A percentile compares a stretch with the other conserved stretches of the same genome.
phyloP scores from a whole-genome alignment of 2,888 invertebrate species.

The Lycia hirtaria region DNA sequence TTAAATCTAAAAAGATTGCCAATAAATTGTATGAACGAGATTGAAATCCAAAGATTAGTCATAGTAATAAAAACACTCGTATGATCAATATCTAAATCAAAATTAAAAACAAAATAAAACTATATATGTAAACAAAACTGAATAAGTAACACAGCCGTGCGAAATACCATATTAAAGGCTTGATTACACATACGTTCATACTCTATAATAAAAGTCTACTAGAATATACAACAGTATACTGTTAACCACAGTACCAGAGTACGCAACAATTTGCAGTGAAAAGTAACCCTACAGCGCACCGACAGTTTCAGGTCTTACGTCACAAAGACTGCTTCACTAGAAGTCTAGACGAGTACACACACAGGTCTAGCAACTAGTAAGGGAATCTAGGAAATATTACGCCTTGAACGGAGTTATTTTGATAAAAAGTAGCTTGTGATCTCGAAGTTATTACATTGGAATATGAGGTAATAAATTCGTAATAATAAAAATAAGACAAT shows the following conservation, averaged over 20 bases:
- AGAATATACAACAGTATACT: not conserved
- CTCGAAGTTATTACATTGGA: not conserved
- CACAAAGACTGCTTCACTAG: constrained; percentile 60
- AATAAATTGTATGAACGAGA: too few species aligned
- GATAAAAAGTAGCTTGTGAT: constrained; percentile 6
- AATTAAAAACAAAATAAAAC: too few species aligned
- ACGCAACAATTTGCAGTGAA: not conserved
- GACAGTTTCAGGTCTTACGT: constrained; percentile 49
- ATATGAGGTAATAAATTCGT: not conserved
- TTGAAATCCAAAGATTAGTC: not conserved
- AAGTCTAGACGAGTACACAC: constrained; percentile 10
- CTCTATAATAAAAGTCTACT: constrained; percentile 7
- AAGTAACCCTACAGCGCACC: constrained; percentile 20
- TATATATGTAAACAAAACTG: too few species aligned
- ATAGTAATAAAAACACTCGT: not conserved
- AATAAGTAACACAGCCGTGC: not conserved
- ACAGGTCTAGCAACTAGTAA: constrained; percentile 57
- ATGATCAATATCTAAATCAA: too few species aligned
- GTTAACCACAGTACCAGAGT: not conserved
- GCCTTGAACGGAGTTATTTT: constrained; percentile 18
- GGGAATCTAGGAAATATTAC: constrained; percentile 55
- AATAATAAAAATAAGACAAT: not conserved
- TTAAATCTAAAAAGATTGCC: too few species aligned
- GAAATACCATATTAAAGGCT: constrained; percentile 3
- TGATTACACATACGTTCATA: constrained; percentile 1